Conservation (phyloP, 2,113 vertebrate genomes). For the Ranitomeya imitator region DNA sequence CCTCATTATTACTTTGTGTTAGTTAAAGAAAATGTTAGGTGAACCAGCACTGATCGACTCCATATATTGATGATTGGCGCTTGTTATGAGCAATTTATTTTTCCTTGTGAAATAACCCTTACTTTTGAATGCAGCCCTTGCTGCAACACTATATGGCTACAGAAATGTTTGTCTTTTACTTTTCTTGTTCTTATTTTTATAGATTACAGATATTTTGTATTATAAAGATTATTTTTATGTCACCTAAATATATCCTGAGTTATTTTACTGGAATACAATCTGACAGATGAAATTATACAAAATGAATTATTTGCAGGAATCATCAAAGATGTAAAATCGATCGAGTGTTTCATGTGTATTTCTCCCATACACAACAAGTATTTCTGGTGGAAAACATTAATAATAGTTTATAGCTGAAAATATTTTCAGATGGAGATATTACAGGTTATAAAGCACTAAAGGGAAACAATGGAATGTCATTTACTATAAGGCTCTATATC, state of each 20-base stretch:
- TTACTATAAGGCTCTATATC: neutral
- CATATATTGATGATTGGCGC: too few relatives aligned
- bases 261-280: neutral
- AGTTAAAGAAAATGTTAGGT: too few relatives aligned
- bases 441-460: neutral
- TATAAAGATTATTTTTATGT: neutral
- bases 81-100: too few relatives aligned
- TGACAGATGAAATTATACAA: neutral
- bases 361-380: neutral
- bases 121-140: neutral
- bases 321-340: neutral
- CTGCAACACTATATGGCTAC: neutral
- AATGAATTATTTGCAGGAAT: neutral
- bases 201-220: neutral
- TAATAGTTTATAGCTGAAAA: neutral
- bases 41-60: too few relatives aligned
- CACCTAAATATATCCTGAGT: neutral
- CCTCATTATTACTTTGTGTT: too few relatives aligned
- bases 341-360: neutral
- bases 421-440: neutral
- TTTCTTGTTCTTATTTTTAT: neutral
- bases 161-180: neutral
- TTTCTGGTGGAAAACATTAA: neutral
- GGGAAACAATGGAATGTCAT: neutral
- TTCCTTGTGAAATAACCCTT: neutral